Conservation (phyloP, 2,113 vertebrate species). For the Hippocampus mohnikei region DNA sequence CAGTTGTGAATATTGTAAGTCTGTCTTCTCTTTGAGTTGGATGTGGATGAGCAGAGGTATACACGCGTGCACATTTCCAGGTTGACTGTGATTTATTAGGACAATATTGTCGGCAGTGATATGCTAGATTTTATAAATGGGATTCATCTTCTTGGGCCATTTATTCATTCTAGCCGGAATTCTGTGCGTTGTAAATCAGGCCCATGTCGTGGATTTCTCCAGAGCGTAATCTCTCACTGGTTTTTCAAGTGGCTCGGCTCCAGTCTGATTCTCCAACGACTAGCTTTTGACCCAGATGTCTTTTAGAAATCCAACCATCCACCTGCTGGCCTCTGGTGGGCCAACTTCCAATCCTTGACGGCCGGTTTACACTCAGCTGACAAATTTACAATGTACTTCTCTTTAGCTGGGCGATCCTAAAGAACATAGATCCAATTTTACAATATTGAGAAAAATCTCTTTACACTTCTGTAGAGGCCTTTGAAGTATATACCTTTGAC, state of each 20-base stretch:
- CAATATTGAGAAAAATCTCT: background rate
- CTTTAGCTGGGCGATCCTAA: background rate
- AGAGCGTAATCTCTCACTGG: conserved; percentile 5
- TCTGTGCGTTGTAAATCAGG: conserved; percentile 2
- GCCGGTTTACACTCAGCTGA: background rate
- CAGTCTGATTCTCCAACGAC: background rate
- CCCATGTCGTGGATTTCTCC: background rate
- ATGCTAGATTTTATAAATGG: background rate
- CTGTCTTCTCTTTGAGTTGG: background rate
- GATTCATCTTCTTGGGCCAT: conserved; percentile 2
- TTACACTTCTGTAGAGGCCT: background rate
- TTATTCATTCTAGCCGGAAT: background rate
- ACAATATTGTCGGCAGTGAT: background rate
- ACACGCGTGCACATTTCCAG: background rate
- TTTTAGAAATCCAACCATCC: conserved; percentile 4
- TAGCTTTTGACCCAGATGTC: background rate
- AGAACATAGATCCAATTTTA: background rate
- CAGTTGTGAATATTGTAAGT: background rate
- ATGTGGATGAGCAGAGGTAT: background rate
- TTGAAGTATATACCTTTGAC: background rate
- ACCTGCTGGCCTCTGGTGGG: conserved; percentile 1
- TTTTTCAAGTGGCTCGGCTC: conserved; percentile 1
- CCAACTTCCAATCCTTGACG: background rate
- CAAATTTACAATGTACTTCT: background rate
- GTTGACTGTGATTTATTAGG: conserved; percentile 1